These are phyloP conservation scores for Microtus pennsylvanicus DNA, from an alignment of 2,113 vertebrate genomes.

Conservation along the genomic window DNA sequence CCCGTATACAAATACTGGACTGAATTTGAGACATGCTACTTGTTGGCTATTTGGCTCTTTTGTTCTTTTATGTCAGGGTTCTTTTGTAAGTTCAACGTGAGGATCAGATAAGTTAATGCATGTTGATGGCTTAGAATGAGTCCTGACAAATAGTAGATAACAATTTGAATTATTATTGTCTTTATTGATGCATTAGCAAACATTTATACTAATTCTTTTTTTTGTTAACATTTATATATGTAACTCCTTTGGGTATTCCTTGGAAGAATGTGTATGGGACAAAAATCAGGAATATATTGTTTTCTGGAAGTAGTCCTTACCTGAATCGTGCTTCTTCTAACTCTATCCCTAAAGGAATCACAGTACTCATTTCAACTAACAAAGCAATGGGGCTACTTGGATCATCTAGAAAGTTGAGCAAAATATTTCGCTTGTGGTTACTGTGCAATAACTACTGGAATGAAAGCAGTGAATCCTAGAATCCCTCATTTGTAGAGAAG, in stretches of 20 bases:
- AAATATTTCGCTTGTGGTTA: neutral
- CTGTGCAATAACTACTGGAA: neutral
- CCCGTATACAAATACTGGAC: neutral
- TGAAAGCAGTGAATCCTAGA: neutral
- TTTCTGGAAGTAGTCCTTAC: conserved; percentile 7
- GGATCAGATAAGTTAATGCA: neutral
- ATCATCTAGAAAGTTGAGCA: neutral
- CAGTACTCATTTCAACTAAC: conserved; percentile 11
- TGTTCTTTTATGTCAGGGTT: conserved; percentile 1
- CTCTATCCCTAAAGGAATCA: neutral
- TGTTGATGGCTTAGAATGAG: conserved; percentile 1
- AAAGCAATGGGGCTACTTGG: neutral
- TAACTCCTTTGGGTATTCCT: neutral
- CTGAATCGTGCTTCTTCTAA: conserved; percentile 17
- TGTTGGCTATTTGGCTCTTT: neutral
- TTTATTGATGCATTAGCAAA: conserved; percentile 16
- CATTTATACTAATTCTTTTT: neutral
- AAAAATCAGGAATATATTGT: conserved; percentile 1
- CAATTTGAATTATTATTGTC: neutral
- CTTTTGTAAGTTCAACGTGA: neutral
- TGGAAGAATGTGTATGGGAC: neutral
- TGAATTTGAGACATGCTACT: neutral
- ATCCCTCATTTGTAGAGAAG: neutral
- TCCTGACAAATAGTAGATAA: neutral
- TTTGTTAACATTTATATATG: neutral